Evolutionary conservation across 2,888 invertebrate genomes (phyloP).

Genomic region (Limnephilus marmoratus): DNA sequence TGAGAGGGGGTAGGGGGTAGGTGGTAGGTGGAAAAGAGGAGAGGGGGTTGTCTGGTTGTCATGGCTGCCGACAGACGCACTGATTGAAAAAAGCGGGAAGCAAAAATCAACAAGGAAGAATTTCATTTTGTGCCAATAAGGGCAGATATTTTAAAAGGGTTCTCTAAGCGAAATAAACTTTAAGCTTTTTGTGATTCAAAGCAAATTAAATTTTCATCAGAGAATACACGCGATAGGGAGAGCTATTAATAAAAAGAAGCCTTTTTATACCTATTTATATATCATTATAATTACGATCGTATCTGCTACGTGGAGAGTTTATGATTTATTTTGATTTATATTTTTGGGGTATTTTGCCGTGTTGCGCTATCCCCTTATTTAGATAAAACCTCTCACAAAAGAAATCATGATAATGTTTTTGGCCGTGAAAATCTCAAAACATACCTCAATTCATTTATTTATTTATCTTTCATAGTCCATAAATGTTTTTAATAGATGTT

Average conservation of each 20-base stretch:
- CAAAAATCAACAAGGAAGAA: slow-evolving; percentile 47
- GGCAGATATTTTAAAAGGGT: slow-evolving; percentile 23
- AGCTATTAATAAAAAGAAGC: neutral
- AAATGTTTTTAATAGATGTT: too few species aligned
- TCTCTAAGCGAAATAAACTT: neutral
- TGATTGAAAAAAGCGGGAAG: slow-evolving; percentile 52
- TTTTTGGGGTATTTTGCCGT: too few species aligned
- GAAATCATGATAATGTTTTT: too few species aligned
- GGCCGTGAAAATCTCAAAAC: too few species aligned
- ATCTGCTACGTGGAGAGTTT: too few species aligned
- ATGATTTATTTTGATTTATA: too few species aligned
- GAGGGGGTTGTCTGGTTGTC: slow-evolving; percentile 52
- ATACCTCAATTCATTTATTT: too few species aligned
- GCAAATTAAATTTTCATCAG: neutral
- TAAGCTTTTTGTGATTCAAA: neutral
- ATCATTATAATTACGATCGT: too few species aligned
- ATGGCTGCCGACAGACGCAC: slow-evolving; percentile 63
- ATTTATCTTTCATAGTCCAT: too few species aligned
- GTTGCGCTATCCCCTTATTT: too few species aligned
- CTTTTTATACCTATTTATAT: neutral
- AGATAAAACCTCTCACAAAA: too few species aligned
- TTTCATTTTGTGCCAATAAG: slow-evolving; percentile 34
- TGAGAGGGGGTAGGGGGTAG: neutral
- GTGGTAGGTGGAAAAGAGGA: neutral
- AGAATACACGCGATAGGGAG: neutral